Conservation (phyloP, 2,113 vertebrate genomes). For the Hydrolagus affinis region DNA sequence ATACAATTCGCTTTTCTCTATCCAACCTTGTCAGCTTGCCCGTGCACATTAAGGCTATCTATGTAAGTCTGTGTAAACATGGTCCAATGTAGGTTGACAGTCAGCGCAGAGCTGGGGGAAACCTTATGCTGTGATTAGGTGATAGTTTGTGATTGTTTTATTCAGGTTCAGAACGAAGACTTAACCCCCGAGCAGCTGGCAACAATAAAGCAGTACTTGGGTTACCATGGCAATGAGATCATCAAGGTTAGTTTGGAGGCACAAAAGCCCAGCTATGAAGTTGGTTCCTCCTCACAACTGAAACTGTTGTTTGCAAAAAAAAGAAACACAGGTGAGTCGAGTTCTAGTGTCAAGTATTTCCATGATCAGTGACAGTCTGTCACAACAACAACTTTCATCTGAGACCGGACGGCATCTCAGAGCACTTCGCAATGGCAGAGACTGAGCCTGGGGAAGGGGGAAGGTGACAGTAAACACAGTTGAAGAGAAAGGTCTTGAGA, state of each 20-base stretch:
- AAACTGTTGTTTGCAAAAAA: constrained; percentile 70
- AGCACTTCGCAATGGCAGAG: too few species aligned
- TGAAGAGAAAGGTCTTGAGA: too few species aligned
- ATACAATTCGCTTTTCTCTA: too few species aligned
- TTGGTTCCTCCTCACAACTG: constrained; percentile 81
- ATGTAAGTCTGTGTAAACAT: background rate
- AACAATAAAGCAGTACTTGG: constrained; percentile 46
- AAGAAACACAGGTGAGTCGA: constrained; percentile 41
- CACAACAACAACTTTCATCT: too few species aligned
- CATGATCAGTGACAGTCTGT: too few species aligned
- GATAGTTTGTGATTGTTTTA: constrained; percentile 36
- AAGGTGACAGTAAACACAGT: too few species aligned
- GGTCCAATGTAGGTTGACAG: background rate
- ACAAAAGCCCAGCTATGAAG: constrained; percentile 80
- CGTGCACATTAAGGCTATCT: background rate
- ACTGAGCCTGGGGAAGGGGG: too few species aligned
- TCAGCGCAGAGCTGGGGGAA: background rate
- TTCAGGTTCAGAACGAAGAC: constrained; percentile 55
- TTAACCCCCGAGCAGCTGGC: constrained; percentile 53
- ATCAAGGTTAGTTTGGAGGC: constrained; percentile 60
- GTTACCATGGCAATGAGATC: constrained; percentile 55
- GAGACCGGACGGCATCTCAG: too few species aligned
- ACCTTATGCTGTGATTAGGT: background rate
- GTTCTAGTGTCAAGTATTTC: too few species aligned
- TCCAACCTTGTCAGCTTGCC: too few species aligned